Base-by-base conservation (phyloP, 1,140 invertebrate species). In the Sarcophaga bullata region DNA sequence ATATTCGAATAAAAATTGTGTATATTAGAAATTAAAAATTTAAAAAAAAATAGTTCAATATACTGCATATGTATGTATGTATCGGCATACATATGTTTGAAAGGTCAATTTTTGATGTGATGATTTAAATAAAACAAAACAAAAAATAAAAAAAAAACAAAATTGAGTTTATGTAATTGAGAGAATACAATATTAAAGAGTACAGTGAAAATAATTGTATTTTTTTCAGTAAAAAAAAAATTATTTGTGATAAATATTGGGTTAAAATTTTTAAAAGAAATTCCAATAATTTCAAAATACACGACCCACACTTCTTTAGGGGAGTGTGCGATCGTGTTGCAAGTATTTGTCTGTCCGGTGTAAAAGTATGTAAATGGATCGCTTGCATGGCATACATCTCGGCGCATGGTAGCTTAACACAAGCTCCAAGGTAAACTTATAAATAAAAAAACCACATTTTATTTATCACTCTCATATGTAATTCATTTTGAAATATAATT, bases 321-420 rank as follows among this genome's bases (percentile, higher is more conserved):
- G 72, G 25, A 73, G 68, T 81, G 81, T 72, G 54, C 73, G 78
- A 80, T 8, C 37, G 52, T 50, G 49, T 72, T 52, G 72, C 6
- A 68, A 52, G 80, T 73, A 52, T 73, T 49, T 50, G 46, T 72
- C 48, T 49, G 19, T 68, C 62, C 50, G 25, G 11, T 49, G 17
- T 76, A 11, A 17, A 48, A 62, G 47, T 75, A 48, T 46, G 80
- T 83, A 78, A 78, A 89, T 89, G 87, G 85, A 89, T 87, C 82
- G 84, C 85, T 87, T 89, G 87, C 84, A 89, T 89, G 87, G 87
- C 87, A 85, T 88, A 89, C 87, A 47, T 84, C 49, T 84, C 83
- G 81, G 87, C 88, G 84, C 85, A 89, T 86, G 88, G 88, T 86
- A 89, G 86, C 87, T 89, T 89, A 86, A 89, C 88, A 84, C 87